Conservation (phyloP, 2,113 vertebrate species). For the Deroptyus accipitrinus region DNA sequence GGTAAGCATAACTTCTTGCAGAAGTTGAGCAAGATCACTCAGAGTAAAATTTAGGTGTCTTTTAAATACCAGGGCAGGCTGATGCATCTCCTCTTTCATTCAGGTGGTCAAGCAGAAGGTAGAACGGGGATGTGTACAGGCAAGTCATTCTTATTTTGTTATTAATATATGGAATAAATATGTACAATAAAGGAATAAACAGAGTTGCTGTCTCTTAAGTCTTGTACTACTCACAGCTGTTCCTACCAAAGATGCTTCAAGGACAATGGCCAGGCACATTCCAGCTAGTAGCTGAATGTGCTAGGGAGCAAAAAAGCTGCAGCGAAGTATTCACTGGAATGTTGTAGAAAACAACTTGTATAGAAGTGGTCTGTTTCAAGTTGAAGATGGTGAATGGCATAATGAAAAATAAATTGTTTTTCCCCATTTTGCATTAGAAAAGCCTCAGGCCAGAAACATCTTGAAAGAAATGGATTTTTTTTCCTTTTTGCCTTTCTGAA, state of each 20-base stretch:
- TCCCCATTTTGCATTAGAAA: constrained; percentile 26
- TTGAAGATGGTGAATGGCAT: constrained; percentile 23
- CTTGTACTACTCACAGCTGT: background rate
- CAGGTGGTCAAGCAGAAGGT: background rate
- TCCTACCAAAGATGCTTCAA: background rate
- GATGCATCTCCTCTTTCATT: background rate
- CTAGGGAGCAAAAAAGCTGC: background rate
- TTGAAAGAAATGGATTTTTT: constrained; percentile 13
- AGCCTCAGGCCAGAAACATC: constrained; percentile 8
- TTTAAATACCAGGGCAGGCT: background rate
- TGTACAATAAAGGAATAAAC: background rate
- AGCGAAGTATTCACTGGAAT: background rate
- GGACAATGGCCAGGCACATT: background rate
- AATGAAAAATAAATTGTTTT: constrained; percentile 52
- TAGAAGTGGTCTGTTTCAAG: constrained; percentile 42
- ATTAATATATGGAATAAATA: background rate
- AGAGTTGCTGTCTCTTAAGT: background rate
- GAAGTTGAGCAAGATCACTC: background rate
- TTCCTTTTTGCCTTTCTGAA: background rate
- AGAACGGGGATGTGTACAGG: background rate
- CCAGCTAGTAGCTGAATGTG: background rate
- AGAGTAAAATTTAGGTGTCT: background rate
- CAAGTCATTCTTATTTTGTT: background rate
- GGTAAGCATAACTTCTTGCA: background rate
- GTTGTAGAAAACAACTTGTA: constrained; percentile 18